These are phyloP conservation scores for Buphagus erythrorhynchus DNA, from an alignment of 2,797 vertebrate species.

Conservation along the genomic window DNA sequence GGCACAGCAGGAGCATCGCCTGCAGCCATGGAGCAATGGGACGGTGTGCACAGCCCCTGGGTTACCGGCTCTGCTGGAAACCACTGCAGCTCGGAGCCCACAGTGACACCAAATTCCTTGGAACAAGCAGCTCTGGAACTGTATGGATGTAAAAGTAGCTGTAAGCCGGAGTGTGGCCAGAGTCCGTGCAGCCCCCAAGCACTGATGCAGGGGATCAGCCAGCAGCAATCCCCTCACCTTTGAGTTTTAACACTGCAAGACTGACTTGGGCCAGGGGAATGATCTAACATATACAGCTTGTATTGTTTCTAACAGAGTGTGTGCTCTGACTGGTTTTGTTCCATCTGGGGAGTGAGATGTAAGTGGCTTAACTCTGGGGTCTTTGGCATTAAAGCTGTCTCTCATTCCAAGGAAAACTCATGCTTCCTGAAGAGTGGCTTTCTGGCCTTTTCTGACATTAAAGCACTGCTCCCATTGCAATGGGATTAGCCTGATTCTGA, in stretches of 20 bases:
- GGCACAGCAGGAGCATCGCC: rapidly evolving
- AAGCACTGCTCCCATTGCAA: background rate
- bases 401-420: background rate
- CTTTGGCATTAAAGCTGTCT: background rate
- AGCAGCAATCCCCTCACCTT: background rate
- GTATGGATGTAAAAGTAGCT: background rate
- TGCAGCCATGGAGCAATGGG: rapidly evolving
- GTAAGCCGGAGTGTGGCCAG: rapidly evolving
- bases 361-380: background rate
- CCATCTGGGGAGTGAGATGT: background rate
- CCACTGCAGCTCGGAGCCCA: background rate
- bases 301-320: background rate
- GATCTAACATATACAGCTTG: background rate
- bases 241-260: background rate
- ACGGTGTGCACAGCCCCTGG: rapidly evolving
- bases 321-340: background rate
- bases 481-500: background rate
- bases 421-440: background rate
- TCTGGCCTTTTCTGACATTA: background rate
- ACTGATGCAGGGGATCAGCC: rapidly evolving
- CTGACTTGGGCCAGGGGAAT: background rate
- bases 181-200: rapidly evolving
- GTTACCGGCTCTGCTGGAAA: background rate
- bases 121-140: background rate
- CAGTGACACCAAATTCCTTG: background rate